These are phyloP conservation scores for Albula goreensis DNA, from an alignment of 2,113 vertebrate species.

Conservation along the genomic window DNA sequence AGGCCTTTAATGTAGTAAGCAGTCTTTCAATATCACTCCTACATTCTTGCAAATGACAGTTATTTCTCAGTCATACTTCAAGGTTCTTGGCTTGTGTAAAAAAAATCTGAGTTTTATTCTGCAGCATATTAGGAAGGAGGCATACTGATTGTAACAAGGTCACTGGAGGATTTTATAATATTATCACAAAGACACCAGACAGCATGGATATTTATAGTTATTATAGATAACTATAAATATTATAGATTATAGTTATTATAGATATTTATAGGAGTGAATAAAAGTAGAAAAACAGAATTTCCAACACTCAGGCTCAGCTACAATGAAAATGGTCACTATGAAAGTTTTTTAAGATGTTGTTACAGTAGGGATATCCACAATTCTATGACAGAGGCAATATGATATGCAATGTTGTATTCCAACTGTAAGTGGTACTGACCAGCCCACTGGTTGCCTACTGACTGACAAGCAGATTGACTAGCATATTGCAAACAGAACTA, in stretches of 20 bases:
- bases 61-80: not conserved
- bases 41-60: not conserved
- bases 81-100: not conserved
- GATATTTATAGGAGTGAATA: no score
- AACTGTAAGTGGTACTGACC: not conserved
- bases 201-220: not conserved
- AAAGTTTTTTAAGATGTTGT: not conserved
- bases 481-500: no score
- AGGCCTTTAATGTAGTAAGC: not conserved
- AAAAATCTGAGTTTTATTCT: not conserved
- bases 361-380: not conserved
- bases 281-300: no score
- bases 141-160: not conserved
- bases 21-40: not conserved
- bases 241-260: no score
- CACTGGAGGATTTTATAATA: not conserved
- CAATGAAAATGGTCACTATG: no score
- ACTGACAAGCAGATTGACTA: no score
- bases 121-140: not conserved
- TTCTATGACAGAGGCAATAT: not conserved
- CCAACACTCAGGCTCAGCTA: no score
- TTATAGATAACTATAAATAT: no score
- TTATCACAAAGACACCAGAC: not conserved
- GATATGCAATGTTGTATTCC: not conserved
- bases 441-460: not conserved